Evolutionary conservation across 2,888 invertebrate species (phyloP).

Genomic region (Ariolimax columbianus): DNA sequence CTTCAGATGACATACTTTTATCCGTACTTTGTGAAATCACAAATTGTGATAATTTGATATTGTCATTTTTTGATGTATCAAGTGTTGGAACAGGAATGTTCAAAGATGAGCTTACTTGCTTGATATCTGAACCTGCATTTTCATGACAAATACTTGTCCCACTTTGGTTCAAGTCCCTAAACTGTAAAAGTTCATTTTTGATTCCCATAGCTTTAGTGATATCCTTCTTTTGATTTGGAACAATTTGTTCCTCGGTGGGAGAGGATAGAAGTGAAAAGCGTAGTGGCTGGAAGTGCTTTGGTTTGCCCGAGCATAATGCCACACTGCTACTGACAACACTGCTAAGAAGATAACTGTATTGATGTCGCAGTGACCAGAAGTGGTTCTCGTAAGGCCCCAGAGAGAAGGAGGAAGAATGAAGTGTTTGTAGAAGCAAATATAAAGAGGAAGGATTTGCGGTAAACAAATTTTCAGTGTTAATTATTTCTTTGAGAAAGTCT

Average conservation of each 20-base stretch:
- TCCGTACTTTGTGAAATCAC: neutral
- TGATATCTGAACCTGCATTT: neutral
- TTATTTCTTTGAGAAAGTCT: conserved; percentile 79
- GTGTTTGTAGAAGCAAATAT: conserved; percentile 81
- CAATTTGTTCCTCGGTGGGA: neutral
- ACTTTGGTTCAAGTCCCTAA: neutral
- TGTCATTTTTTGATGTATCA: too few species aligned
- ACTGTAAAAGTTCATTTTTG: neutral
- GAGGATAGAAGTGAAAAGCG: conserved; percentile 9
- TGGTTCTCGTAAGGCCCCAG: conserved; percentile 67
- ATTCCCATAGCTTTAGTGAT: neutral
- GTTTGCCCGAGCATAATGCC: conserved; percentile 57
- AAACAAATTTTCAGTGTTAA: conserved; percentile 82
- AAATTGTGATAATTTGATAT: neutral
- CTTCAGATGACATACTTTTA: neutral
- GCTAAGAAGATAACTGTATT: conserved; percentile 64
- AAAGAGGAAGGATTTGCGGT: conserved; percentile 82
- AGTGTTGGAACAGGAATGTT: neutral
- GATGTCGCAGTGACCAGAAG: conserved; percentile 63
- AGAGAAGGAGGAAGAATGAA: conserved; percentile 80
- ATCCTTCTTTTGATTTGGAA: neutral
- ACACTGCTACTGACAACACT: conserved; percentile 64
- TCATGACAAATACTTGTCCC: neutral
- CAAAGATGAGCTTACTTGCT: neutral
- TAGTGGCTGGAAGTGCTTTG: conserved; percentile 22